Percentiles rank a stretch among this genome's conserved stretches.
phyloP scores from a whole-genome alignment of 2,797 vertebrate species.

The Hapalemur alaotrensis region DNA sequence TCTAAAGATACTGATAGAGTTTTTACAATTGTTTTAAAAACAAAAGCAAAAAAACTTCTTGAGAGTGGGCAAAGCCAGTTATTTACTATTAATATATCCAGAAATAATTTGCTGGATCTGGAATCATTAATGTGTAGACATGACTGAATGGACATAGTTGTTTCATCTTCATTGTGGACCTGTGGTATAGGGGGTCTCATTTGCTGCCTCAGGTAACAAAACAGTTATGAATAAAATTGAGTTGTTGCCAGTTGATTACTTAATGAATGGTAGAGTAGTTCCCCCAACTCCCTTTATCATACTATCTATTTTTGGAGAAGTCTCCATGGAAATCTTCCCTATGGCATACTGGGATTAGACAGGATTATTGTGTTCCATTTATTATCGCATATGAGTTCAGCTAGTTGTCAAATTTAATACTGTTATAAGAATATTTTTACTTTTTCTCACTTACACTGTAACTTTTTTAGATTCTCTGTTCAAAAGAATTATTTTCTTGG shows the following conservation, averaged over 20 bases:
- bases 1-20: not conserved
- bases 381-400: not conserved
- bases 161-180: not conserved
- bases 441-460: not conserved
- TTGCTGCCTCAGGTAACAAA: not conserved
- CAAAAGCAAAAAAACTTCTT: not conserved
- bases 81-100: not conserved
- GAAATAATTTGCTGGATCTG: slow-evolving; percentile 27
- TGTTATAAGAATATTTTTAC: not conserved
- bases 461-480: slow-evolving; percentile 1
- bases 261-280: not conserved
- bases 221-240: not conserved
- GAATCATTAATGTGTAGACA: not conserved
- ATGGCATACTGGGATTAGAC: not conserved
- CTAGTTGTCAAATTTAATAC: not conserved
- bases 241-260: not conserved
- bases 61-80: not conserved
- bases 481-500: slow-evolving; percentile 5
- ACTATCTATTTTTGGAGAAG: not conserved
- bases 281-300: not conserved
- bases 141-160: not conserved
- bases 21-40: not conserved
- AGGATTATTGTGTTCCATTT: not conserved
- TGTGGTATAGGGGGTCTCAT: not conserved
- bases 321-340: not conserved